Percentiles rank a stretch among this genome's conserved stretches.
Conservation (phyloP, 2,888 invertebrate species). For the Copidosoma aretas region DNA sequence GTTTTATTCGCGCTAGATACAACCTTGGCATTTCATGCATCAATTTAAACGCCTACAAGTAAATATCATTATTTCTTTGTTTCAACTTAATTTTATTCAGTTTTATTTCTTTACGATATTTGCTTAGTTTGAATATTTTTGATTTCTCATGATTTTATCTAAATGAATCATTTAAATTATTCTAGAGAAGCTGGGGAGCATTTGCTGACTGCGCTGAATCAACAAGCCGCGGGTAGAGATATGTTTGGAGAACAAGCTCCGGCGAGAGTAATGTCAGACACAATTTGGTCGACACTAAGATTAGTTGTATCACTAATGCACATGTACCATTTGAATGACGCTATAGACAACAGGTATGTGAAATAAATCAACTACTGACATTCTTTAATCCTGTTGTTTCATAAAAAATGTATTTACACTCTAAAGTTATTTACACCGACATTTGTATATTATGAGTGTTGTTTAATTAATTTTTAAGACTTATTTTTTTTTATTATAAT, state of each 20-base stretch:
- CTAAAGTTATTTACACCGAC: background rate
- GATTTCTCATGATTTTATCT: background rate
- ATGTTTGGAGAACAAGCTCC: constrained; percentile 60
- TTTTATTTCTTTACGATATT: constrained; percentile 8
- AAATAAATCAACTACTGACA: background rate
- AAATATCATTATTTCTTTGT: constrained; percentile 36
- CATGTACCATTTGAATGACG: constrained; percentile 65
- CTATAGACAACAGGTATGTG: constrained; percentile 65
- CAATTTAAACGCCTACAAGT: constrained; percentile 88
- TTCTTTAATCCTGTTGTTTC: background rate
- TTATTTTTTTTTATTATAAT: too few relatives aligned
- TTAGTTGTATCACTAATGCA: constrained; percentile 85
- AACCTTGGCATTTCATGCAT: constrained; percentile 98
- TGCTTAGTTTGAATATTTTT: constrained; percentile 5
- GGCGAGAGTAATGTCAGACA: constrained; percentile 79
- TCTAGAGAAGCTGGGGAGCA: constrained; percentile 93
- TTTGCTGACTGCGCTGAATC: constrained; percentile 89
- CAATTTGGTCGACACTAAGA: constrained; percentile 92
- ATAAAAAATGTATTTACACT: background rate
- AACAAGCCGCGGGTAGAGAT: constrained; percentile 81
- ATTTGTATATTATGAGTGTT: constrained; percentile 5
- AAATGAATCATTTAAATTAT: constrained; percentile 26
- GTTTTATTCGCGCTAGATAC: constrained; percentile 95
- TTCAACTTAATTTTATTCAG: background rate
- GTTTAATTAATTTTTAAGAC: too few relatives aligned